Base-by-base conservation (phyloP, 92 coral and sea anemone species). In the Porites cylindrica region DNA sequence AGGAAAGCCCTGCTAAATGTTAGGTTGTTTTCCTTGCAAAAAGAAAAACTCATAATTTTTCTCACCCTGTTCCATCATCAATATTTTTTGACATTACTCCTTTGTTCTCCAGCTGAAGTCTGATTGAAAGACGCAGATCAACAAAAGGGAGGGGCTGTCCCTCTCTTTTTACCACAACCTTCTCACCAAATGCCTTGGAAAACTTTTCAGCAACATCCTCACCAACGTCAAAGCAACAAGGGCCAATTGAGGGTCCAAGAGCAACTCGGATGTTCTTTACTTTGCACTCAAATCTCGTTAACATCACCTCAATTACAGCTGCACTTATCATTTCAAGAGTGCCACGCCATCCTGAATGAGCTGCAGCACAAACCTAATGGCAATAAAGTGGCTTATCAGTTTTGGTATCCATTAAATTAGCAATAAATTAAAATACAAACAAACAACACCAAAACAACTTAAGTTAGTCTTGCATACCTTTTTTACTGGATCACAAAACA, bases 341-440 rank as follows among this genome's bases (percentile, higher is more conserved):
- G 24, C 98, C 98, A 14, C 91, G 92, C 98, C 98, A 96, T 26
- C 98, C 98, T 8, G 98, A 89, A 74, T 96, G 98, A 18, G 98
- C 98, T 60, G 94, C 95, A 43, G 93, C 98, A 74, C 98, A 96
- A 19, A 96, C 87, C 98, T 94, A 66, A 29, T 69, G 17, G 74
- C 63, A 51, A 58, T 12, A 73, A 60, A 60, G 11, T 21, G 23
- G 11, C 1, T 16, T 12, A 67, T 51, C 51, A 38, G 18, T 4
- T 54, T 54, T 10, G 11, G 60, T 54, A 54, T 38, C 13, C 60
- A 54, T 0, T 10, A 54, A 10, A 13, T 54, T 2, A 8, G 11
- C 14, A 10, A 8, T 54, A 38, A 38, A 38, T 38, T 38, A 38
- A 38, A 38, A 38, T 4, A 38, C 47, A 38, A 4, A 14, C 16